Evolutionary conservation across 2,888 invertebrate genomes (phyloP), one percentile per base, ranked within the genome.

Genomic region (Drosophila vallismaia): DNA sequence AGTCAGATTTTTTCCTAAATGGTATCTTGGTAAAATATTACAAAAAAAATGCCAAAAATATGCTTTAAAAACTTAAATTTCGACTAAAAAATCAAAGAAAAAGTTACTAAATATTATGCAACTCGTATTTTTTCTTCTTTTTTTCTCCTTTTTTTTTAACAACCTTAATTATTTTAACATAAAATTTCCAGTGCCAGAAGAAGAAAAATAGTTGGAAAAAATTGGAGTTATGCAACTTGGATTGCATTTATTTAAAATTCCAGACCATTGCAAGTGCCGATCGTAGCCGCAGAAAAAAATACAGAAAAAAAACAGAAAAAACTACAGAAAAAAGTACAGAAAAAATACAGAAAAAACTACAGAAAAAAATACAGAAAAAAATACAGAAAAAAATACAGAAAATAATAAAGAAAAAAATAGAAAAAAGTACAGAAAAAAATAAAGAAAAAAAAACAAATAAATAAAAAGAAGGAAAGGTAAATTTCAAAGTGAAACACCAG

Each of bases 201-300:
- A 42, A 48, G 46, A 56, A n/a, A 19, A 24, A 49, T n/a, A 29
- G n/a, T 29, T 7, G 9, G 8, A 9, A 36, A 52, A 56, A 55
- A 44, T 31, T 28, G 6, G 6, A 66, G 71, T 88, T 84, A 76
- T 81, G 86, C 86, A 83, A 88, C 88, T 80, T 74, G 2, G 80
- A 77, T 88, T 84, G 83, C 81, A 86, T 86, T 88, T 86, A 80
- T 88, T 84, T 86, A 57, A 88, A 84, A 88, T 84, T 83, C 88
- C 83, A 83, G 84, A 83, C 86, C 86, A 88, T 75, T 79, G 72
- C 86, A 62, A 72, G 68, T 56, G 71, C 67, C 53, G 42, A 48
- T 55, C 36, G 51, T 71, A 51, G 29, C 67, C 52, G 9, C 45
- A 55, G 12, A 58, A 56, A 26, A 19, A 19, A 19, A 19, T 19